Evolutionary conservation across 1,140 invertebrate species (phyloP).

Genomic region (Doryteuthis pealeii): DNA sequence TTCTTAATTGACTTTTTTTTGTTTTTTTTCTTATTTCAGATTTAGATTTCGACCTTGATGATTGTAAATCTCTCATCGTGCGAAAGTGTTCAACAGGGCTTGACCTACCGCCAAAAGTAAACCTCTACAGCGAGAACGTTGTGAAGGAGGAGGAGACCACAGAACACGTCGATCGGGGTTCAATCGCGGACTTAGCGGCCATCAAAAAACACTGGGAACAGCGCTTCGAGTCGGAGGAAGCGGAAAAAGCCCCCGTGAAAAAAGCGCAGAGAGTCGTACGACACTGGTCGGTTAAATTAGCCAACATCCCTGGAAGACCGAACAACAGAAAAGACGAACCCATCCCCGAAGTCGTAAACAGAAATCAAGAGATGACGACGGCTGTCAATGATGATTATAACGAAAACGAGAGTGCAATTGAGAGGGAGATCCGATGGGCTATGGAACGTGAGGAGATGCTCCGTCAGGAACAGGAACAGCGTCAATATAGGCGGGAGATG

Average conservation of each 20-base stretch:
- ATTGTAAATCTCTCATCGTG: background rate
- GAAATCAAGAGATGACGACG: slow-evolving; percentile 10
- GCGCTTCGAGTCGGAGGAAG: slow-evolving; percentile 24
- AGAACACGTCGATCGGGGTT: slow-evolving; percentile 47
- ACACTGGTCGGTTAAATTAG: slow-evolving; percentile 50
- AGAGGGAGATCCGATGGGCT: slow-evolving; percentile 64
- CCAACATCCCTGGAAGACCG: slow-evolving; percentile 20
- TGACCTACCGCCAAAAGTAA: slow-evolving; percentile 32
- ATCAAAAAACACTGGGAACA: slow-evolving; percentile 50
- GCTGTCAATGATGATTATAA: background rate
- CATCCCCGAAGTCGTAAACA: slow-evolving; percentile 13
- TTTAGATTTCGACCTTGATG: too few relatives aligned
- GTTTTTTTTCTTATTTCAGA: too few relatives aligned
- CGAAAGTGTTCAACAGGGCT: slow-evolving; percentile 13
- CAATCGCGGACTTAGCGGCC: slow-evolving; percentile 44
- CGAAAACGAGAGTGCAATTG: slow-evolving; percentile 64
- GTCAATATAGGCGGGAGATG: background rate
- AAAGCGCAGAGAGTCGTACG: slow-evolving; percentile 27
- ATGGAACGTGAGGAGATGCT: slow-evolving; percentile 61
- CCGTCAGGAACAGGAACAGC: slow-evolving; percentile 39
- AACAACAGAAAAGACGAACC: slow-evolving; percentile 15
- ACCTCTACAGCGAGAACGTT: slow-evolving; percentile 51
- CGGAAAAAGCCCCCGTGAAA: slow-evolving; percentile 7
- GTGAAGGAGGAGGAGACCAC: slow-evolving; percentile 46
- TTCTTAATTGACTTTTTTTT: too few relatives aligned